phyloP scores from a whole-genome alignment of 2,888 invertebrate species.

The Minunthozetes semirufus region DNA sequence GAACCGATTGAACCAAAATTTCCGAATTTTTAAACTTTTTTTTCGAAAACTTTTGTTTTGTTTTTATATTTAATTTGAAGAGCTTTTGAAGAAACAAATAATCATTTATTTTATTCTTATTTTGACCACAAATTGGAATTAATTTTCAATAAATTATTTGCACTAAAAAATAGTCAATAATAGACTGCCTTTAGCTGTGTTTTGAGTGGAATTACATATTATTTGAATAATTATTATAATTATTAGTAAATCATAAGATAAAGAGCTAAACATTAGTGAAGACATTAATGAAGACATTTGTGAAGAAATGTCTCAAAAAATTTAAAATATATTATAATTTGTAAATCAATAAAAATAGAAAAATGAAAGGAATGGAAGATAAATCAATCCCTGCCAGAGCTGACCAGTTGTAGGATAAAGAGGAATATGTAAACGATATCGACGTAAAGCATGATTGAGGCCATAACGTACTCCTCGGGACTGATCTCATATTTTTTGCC shows the following conservation, averaged over 20 bases:
- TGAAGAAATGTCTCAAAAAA: too few species aligned
- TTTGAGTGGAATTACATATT: too few species aligned
- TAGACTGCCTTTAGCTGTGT: too few species aligned
- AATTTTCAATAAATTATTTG: neutral
- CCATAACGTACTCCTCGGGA: slow-evolving; percentile 33
- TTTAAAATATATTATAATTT: neutral
- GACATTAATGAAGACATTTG: too few species aligned
- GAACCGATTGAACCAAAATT: slow-evolving; percentile 17
- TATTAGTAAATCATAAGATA: too few species aligned
- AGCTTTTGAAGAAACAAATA: neutral
- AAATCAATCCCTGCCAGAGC: slow-evolving; percentile 7
- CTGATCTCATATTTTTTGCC: slow-evolving; percentile 29
- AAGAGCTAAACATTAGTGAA: too few species aligned
- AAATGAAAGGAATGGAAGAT: neutral
- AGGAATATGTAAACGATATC: slow-evolving; percentile 31
- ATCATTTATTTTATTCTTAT: neutral
- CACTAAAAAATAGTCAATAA: neutral
- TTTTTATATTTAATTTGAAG: neutral
- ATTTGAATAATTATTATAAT: too few species aligned
- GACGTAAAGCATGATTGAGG: slow-evolving; percentile 21
- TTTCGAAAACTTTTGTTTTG: neutral
- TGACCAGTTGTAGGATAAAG: slow-evolving; percentile 18
- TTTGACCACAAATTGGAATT: neutral
- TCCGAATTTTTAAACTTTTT: neutral
- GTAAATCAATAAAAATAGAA: neutral